phyloP scores from a whole-genome alignment of 2,797 vertebrate genomes.

The Acipenser transmontanus region DNA sequence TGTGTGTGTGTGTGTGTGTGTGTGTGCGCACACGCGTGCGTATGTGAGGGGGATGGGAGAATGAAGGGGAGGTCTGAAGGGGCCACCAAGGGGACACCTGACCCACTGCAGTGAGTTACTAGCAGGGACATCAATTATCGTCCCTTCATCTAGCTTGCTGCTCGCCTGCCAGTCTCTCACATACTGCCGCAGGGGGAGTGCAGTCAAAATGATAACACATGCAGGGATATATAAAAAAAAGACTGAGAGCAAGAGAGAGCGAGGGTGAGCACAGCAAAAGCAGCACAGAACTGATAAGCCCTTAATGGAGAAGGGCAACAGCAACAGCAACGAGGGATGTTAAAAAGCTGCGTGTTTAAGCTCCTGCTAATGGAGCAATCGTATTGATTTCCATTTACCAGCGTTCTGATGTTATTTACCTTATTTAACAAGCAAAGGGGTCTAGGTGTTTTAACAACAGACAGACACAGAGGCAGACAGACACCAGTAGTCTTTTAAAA shows the following conservation, averaged over 20 bases:
- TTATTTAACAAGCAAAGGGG: constrained; percentile 59
- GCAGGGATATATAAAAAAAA: not conserved
- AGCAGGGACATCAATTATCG: constrained; percentile 29
- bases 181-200: constrained; percentile 19
- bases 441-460: constrained; percentile 41
- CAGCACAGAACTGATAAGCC: constrained; percentile 28
- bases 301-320: constrained; percentile 31
- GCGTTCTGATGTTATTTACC: constrained; percentile 70
- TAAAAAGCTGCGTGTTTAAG: constrained; percentile 50
- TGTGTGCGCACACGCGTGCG: not conserved
- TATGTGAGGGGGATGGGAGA: constrained; percentile 5
- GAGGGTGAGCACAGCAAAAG: constrained; percentile 22
- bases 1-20: constrained; percentile 10
- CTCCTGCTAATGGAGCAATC: constrained; percentile 67
- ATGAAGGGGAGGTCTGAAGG: not conserved
- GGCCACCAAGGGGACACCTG: constrained; percentile 12
- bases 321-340: constrained; percentile 25
- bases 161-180: constrained; percentile 22
- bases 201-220: constrained; percentile 17
- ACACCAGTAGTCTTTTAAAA: too few species aligned
- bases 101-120: constrained; percentile 21
- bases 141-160: constrained; percentile 23
- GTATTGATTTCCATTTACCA: constrained; percentile 74
- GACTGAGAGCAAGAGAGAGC: constrained; percentile 1
- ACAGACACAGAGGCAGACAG: constrained; percentile 37